These are phyloP conservation scores for Benitochromis conjunctus DNA, from an alignment of 2,113 vertebrate genomes.

Conservation along the genomic window DNA sequence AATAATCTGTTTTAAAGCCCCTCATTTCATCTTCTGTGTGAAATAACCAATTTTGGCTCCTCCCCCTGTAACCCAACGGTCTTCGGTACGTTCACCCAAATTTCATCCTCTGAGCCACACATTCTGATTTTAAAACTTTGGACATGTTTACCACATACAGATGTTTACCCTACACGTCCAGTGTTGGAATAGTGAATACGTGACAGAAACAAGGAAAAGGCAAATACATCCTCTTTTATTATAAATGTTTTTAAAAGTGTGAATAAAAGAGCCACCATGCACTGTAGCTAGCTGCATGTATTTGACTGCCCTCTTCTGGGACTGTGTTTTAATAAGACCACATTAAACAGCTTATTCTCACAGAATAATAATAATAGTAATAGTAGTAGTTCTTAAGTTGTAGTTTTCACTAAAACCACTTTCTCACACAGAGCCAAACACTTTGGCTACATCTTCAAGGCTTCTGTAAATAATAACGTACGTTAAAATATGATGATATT, in stretches of 20 bases:
- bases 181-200: not conserved
- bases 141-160: not conserved
- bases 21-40: not conserved
- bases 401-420: not conserved
- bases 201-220: not conserved
- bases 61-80: not conserved
- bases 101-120: not conserved
- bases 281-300: fast-evolving
- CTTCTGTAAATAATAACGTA: not conserved
- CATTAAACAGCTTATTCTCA: not conserved
- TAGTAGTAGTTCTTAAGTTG: not conserved
- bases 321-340: not conserved
- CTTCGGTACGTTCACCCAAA: not conserved
- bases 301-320: slow-evolving; percentile 4
- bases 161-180: no score
- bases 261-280: not conserved
- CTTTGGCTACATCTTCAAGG: not conserved
- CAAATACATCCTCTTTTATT: not conserved
- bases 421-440: not conserved
- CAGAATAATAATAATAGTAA: not conserved
- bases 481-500: not conserved
- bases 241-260: not conserved
- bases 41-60: not conserved
- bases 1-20: not conserved
- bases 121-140: no score